Base-by-base conservation (phyloP, 2,888 invertebrate species). In the Lepeophtheirus nordmannii region DNA sequence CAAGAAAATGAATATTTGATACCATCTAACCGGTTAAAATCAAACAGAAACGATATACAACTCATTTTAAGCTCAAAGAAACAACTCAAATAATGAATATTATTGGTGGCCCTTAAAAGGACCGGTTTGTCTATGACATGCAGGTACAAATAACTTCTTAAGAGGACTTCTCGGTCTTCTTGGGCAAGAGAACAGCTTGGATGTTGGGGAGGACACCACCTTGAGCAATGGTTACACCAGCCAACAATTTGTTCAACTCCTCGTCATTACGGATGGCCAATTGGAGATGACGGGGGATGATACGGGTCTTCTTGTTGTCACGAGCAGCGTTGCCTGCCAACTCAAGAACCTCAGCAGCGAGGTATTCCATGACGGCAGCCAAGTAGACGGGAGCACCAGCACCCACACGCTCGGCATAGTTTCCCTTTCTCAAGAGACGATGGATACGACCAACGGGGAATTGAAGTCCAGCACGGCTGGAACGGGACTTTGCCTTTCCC, bases 351-450 rank as follows among this genome's bases (percentile, higher is more conserved):
- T 78, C 78, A 67, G 78, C 78, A 20, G 77, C 77, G 67, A 78
- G 70, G 69, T 78, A 78, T 71, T 78, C 78, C 67, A 78, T 72
- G 10, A 77, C 76, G 7, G 74, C 74, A 12, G 74, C 74, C 66
- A 74, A 68, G 68, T 75, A 74, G 9, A 74, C 74, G 9, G 74
- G 74, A 37, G 74, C 74, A 62, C 74, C 74, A 20, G 74, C 74
- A 20, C 74, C 74, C 7, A 75, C 73, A 22, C 74, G 9, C 39
- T 81, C 81, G 0, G 82, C 82, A 70, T 79, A 83, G 73, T 82
- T 81, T 7, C 82, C 83, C 69, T 81, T 81, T 0, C 79, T 74
- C 1, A 83, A 73, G 14, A 81, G 78, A 70, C 80, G 80, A 69
- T 72, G 72, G 67, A 72, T 70, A 67, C 71, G 70, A 69, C 72